phyloP scores from a whole-genome alignment of 1,140 invertebrate species.

The Drosophila sp. region DNA sequence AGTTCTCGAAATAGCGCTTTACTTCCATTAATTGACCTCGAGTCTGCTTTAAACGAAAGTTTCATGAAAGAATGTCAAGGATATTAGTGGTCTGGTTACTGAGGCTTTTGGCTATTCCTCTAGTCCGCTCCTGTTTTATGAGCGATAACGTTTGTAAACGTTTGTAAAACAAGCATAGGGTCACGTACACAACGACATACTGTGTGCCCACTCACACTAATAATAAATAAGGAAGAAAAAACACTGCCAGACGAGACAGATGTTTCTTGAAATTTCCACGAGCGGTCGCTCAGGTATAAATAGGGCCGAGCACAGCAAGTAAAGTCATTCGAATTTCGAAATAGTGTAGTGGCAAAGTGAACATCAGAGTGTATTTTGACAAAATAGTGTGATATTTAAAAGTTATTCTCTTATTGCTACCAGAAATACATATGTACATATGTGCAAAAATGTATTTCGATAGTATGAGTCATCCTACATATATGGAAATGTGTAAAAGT shows the following conservation, averaged over 20 bases:
- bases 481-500: slow-evolving; percentile 62
- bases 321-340: slow-evolving; percentile 55
- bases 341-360: slow-evolving; percentile 63
- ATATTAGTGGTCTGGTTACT: too few relatives aligned
- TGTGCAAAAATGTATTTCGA: slow-evolving; percentile 6
- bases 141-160: slow-evolving; percentile 12
- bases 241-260: slow-evolving; percentile 30
- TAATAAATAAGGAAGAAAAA: slow-evolving; percentile 22
- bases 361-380: slow-evolving; percentile 37
- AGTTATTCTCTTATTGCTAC: slow-evolving; percentile 1
- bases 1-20: too few relatives aligned
- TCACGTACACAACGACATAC: slow-evolving; percentile 39
- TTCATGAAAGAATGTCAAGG: too few relatives aligned
- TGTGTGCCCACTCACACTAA: slow-evolving; percentile 33
- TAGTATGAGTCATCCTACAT: slow-evolving; percentile 25
- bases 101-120: too few relatives aligned
- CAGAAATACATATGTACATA: slow-evolving; percentile 4
- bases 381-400: not conserved
- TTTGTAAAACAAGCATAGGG: slow-evolving; percentile 13
- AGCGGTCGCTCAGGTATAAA: slow-evolving; percentile 51
- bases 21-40: too few relatives aligned
- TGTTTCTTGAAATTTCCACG: slow-evolving; percentile 45
- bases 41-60: too few relatives aligned
- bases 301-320: slow-evolving; percentile 26
- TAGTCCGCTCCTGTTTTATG: too few relatives aligned